phyloP scores from a whole-genome alignment of 2,888 invertebrate genomes.

The Conus canariensis region DNA sequence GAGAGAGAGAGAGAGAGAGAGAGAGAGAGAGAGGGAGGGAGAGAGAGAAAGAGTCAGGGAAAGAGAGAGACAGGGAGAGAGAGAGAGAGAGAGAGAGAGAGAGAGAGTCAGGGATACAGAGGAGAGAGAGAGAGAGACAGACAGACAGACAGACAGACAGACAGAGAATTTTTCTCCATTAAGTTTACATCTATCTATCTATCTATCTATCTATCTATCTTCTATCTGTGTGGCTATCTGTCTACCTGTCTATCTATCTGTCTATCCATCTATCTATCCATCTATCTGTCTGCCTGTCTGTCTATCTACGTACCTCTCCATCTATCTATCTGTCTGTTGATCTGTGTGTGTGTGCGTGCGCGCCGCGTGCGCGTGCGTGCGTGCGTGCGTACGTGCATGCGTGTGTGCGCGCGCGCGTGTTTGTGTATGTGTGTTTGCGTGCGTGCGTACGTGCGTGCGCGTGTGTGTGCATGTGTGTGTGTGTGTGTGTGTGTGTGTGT shows the following conservation, averaged over 20 bases:
- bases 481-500: background rate
- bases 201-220: too few relatives aligned
- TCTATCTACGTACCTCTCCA: too few relatives aligned
- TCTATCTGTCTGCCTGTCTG: too few relatives aligned
- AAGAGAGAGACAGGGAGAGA: background rate
- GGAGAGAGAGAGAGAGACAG: background rate
- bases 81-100: background rate
- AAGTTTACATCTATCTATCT: background rate
- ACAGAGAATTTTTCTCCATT: background rate
- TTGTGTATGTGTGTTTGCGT: conserved; percentile 1
- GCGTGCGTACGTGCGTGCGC: background rate
- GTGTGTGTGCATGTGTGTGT: background rate
- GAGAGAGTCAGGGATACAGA: background rate
- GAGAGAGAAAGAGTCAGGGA: background rate
- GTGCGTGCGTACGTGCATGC: background rate
- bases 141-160: background rate
- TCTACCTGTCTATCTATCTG: too few relatives aligned
- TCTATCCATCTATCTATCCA: too few relatives aligned
- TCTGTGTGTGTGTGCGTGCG: too few relatives aligned
- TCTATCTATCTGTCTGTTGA: too few relatives aligned
- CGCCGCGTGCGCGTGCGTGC: too few relatives aligned
- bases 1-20: background rate
- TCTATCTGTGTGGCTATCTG: too few relatives aligned
- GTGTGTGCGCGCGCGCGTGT: background rate
- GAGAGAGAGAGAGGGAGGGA: background rate